These are phyloP conservation scores for Zygaena filipendulae DNA, from an alignment of 2,888 invertebrate species.

Conservation along the genomic window DNA sequence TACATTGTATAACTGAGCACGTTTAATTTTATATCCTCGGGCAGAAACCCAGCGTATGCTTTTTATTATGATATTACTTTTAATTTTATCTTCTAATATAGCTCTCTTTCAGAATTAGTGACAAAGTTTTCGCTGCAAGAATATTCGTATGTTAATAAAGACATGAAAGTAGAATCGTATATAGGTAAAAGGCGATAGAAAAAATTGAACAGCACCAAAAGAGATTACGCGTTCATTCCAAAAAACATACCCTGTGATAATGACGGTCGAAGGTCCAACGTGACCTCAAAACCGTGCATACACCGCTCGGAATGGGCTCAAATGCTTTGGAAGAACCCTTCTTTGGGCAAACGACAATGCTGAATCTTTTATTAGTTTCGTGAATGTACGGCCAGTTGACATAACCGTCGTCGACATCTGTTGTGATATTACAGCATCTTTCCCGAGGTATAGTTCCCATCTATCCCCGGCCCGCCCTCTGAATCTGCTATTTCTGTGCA, in stretches of 20 bases:
- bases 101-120: too few species aligned
- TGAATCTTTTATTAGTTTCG: slow-evolving; percentile 67
- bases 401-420: slow-evolving; percentile 64
- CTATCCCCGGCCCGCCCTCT: slow-evolving; percentile 32
- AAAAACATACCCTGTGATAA: slow-evolving; percentile 42
- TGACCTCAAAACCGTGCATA: slow-evolving; percentile 34
- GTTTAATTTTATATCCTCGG: too few species aligned
- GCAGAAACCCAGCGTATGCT: too few species aligned
- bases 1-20: too few species aligned
- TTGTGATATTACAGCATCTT: slow-evolving; percentile 61
- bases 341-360: slow-evolving; percentile 54
- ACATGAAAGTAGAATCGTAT: too few species aligned
- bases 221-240: slow-evolving; percentile 36
- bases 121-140: too few species aligned
- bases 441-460: slow-evolving; percentile 32
- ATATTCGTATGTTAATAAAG: too few species aligned
- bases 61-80: too few species aligned
- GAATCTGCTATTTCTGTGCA: slow-evolving; percentile 45
- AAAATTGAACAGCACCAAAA: too few species aligned
- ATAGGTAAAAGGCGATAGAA: too few species aligned
- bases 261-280: slow-evolving; percentile 34
- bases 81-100: too few species aligned
- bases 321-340: slow-evolving; percentile 47
- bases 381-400: slow-evolving; percentile 62
- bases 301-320: slow-evolving; percentile 32